A percentile compares a stretch with the other conserved stretches of the same genome.
Evolutionary conservation across 2,113 vertebrate species (phyloP).

Genomic region (Lophochroa leadbeateri): DNA sequence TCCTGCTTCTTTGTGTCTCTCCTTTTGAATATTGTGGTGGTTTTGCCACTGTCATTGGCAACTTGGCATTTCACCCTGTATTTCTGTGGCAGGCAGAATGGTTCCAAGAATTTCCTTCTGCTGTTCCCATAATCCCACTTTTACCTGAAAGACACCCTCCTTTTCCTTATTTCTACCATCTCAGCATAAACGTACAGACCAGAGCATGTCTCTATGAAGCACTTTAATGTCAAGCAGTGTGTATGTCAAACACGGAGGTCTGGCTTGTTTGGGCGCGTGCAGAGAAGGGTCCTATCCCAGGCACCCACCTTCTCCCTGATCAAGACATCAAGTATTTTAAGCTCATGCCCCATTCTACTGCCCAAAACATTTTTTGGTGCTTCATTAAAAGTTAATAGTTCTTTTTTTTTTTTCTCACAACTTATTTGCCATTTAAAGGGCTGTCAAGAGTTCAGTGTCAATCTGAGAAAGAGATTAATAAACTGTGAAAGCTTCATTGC

Average conservation of each 20-base stretch:
- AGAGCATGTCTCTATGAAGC: background rate
- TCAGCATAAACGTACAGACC: background rate
- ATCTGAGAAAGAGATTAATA: background rate
- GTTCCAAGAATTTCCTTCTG: background rate
- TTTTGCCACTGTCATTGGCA: background rate
- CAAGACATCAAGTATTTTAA: background rate
- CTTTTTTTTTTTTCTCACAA: background rate
- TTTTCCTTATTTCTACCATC: background rate
- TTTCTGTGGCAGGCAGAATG: background rate
- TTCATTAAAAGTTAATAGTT: background rate
- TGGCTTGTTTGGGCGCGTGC: background rate
- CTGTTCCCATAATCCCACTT: background rate
- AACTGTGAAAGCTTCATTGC: background rate
- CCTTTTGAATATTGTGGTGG: background rate
- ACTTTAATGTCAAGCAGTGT: background rate
- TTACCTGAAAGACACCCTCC: background rate
- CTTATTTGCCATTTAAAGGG: background rate
- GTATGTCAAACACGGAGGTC: accelerated
- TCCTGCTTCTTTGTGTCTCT: background rate
- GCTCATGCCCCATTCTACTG: background rate
- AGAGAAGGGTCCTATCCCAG: background rate
- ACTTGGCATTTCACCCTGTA: background rate
- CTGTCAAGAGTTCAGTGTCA: background rate
- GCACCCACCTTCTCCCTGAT: accelerated
- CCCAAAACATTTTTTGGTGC: background rate